Evolutionary conservation across 2,113 vertebrate genomes (phyloP), one percentile per base, ranked within the genome.

Genomic region (Rhipidura dahli): DNA sequence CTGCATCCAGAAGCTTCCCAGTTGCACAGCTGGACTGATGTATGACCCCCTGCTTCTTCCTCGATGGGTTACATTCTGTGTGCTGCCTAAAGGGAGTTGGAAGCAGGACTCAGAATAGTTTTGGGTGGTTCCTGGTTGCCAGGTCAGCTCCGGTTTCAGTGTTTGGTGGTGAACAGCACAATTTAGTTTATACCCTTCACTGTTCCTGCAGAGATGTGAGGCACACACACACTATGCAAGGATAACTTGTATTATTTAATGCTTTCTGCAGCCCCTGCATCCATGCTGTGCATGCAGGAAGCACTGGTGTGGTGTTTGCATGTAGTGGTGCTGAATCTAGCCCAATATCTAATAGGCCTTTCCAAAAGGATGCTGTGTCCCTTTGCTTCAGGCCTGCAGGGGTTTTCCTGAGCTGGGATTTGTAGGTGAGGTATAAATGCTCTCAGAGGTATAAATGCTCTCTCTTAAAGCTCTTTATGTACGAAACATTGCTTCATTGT

Each of bases 31-130:
- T 60, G 53, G 59, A 17, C n/a, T 54, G 59, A 15, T 8, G 9
- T 31, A 21, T 63, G 61, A 35, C 12, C 40, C 33, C 7, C 42
- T 66, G 71, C 44, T 50, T 37, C 26, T 51, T 76, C 44, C 33
- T 59, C 6, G 0, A 0, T 20, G 44, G 24, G 7, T 42, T 21
- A 8, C 17, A 2, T 31, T 51, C 22, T 1, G 0, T 33, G 17
- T 68, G 45, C 44, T 68, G 27, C 37, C 33, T 60, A 19, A 31
- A 68, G 22, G 37, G 37, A 27, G 3, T 15, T 59, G 72, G 45
- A 60, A 60, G 22, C 45, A 44, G 83, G 33, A 60, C 27, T 59
- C 33, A 33, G 1, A 44, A 15, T 37, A 8, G 3, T 59, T 37
- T 44, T 44, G 53, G 13, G 44, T 68, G 44, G 31, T 37, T 68